Conservation (phyloP, 2,797 vertebrate genomes). For the Neostethus bicornis region DNA sequence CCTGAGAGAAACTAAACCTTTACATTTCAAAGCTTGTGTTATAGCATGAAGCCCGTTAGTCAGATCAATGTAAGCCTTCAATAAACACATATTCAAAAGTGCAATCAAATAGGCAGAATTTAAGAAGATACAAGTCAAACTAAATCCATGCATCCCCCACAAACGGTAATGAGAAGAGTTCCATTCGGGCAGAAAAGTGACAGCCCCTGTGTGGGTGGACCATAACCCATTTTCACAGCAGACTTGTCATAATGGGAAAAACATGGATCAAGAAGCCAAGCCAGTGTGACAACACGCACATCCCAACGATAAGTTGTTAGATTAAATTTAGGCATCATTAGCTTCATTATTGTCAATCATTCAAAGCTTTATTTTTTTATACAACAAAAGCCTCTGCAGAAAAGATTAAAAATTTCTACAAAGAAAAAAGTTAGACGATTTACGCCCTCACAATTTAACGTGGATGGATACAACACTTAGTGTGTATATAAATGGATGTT, state of each 20-base stretch:
- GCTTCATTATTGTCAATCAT: constrained; percentile 13
- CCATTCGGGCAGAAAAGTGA: constrained; percentile 17
- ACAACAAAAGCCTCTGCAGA: constrained; percentile 13
- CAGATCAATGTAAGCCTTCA: constrained; percentile 14
- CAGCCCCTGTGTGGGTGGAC: constrained; percentile 21
- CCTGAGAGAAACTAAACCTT: constrained; percentile 6
- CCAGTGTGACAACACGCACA: constrained; percentile 9
- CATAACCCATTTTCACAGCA: constrained; percentile 8
- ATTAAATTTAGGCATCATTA: constrained; percentile 16
- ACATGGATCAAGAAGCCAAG: constrained; percentile 5
- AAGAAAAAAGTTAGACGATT: constrained; percentile 1
- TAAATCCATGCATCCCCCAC: not conserved
- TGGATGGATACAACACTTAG: constrained; percentile 20
- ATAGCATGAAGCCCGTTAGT: constrained; percentile 9
- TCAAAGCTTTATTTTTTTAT: constrained; percentile 5
- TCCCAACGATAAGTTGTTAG: not conserved
- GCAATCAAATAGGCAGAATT: constrained; percentile 5
- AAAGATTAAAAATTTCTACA: constrained; percentile 9
- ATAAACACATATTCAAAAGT: constrained; percentile 11
- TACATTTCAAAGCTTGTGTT: not conserved
- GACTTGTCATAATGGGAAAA: constrained; percentile 29
- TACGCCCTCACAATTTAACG: constrained; percentile 26
- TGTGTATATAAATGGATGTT: not conserved
- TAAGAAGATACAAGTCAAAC: constrained; percentile 12
- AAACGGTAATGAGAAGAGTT: constrained; percentile 15